These are phyloP conservation scores for Vollenhovia emeryi DNA, from an alignment of 1,140 invertebrate genomes.

Conservation along the genomic window DNA sequence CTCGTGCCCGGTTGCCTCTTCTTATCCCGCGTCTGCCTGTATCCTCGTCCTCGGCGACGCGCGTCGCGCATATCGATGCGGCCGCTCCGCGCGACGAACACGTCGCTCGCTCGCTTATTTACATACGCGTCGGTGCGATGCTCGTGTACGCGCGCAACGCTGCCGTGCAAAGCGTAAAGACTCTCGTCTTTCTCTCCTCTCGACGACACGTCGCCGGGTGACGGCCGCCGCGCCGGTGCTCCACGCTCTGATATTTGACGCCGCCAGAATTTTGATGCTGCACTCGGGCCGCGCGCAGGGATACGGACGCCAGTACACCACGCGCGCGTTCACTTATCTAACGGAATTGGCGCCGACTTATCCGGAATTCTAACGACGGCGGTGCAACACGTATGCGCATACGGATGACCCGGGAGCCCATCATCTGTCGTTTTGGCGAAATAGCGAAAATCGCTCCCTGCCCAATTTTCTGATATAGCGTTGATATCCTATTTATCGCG, in stretches of 20 bases:
- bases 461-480: background rate
- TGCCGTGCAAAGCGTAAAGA: conserved; percentile 10
- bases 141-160: background rate
- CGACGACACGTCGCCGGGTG: background rate
- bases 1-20: background rate
- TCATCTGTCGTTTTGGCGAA: background rate
- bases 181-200: background rate
- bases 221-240: background rate
- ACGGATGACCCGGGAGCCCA: background rate
- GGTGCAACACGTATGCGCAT: background rate
- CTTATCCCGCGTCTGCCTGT: conserved; percentile 38
- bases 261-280: conserved; percentile 38
- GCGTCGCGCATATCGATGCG: conserved; percentile 69
- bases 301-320: conserved; percentile 10
- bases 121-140: conserved; percentile 21
- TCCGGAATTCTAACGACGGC: conserved; percentile 35
- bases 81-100: conserved; percentile 34
- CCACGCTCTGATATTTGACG: conserved; percentile 32
- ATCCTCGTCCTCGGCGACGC: conserved; percentile 34
- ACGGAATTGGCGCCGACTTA: conserved; percentile 25
- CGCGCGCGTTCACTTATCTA: conserved; percentile 31
- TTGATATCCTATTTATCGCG: background rate
- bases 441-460: background rate
- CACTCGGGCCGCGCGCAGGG: no score
- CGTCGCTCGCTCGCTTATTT: conserved; percentile 42